Evolutionary conservation across 37 sponge, comb jelly and placozoan species (phyloP), one percentile per base, ranked within the genome.

Genomic region (Chondrilla cf. caribensis): DNA sequence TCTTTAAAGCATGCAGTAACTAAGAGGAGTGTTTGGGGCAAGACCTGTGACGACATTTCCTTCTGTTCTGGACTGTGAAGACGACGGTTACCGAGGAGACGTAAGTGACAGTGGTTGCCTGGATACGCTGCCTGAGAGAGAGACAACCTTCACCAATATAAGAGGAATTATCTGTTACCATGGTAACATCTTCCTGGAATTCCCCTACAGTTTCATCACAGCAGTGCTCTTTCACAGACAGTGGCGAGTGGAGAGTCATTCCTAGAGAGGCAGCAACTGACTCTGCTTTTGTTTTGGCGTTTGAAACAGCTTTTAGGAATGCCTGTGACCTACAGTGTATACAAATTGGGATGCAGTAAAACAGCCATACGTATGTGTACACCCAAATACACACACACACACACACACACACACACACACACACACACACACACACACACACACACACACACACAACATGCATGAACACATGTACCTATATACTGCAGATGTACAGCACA

Each of bases 261-360:
- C 44, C 76, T 3, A 73, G 43, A n/a, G 76, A 73, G 21, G 3
- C 21, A 22, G 76, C 39, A 1, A 73, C 76, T 22, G 76, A 73
- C 40, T 73, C 76, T 18, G 44, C 76, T 39, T 73, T 73, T 22
- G 38, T 40, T 24, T 40, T 32, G 24, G 76, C 76, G 40, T 39
- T 40, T 2, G n/a, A 15, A 19, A 73, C 44, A 39, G 76, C 44
- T 39, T 42, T 32, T 21, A 43, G 44, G 14, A 73, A 73, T 40
- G 76, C 44, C 44, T 73, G n/a, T 39, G 44, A n/a, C 40, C 76
- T 73, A 38, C 64, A 62, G 29, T 62, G 64, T 5, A 62, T 19
- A 62, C 64, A n/a, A 6, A 62, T 47, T 14, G 9, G 11, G 6
- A 47, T 47, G 51, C 11, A 11, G 6, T 47, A 6, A 47, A 6